Base-by-base conservation (phyloP, 2,888 invertebrate species). In the Yponomeuta plumbellus region DNA sequence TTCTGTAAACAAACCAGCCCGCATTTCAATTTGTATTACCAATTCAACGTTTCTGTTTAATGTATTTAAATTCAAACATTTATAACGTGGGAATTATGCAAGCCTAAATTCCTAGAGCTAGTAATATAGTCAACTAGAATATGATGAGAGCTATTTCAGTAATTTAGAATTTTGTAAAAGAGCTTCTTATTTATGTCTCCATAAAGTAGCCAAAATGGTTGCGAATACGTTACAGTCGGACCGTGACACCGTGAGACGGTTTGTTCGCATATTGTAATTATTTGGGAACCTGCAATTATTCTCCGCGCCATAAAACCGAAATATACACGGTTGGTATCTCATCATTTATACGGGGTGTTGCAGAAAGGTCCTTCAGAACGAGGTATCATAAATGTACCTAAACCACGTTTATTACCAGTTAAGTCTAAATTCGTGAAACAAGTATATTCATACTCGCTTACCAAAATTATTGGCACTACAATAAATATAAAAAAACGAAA, bases 61-160 rank as follows among this genome's bases (percentile, higher is more conserved):
- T 70, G 70, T 74, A 75, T 80, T 77, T 71, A 75, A 75, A 77
- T 76, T 61, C 66, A 75, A 21, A 72, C 73, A 66, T 69, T 71
- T 71, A 70, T 72, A 73, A 71, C 70, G 72, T 76, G 69, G 71
- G 74, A 76, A 76, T 70, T 72, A 73, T 74, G 71, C 74, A 71
- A 72, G 71, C 68, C 64, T 65, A 68, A 69, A 70, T 71, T 68
- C 68, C 66, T 71, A 63, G 44, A 63, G 22, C 44, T 52, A 1
- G 44, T 63, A 63, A 21, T 20, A 20, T 63, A 40, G 22, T 17
- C 17, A 26, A 23, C 11, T 61, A 61, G 61, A 61, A n/a, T n/a
- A n/a, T 61, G 61, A 34, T 44, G 44, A 63, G 26, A 64, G 26
- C 44, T 22, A 52, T 17, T 64, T 22, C 11, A 64, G 22, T 34